These are phyloP conservation scores for Theristicus caerulescens DNA, from an alignment of 2,113 vertebrate species.

Conservation along the genomic window DNA sequence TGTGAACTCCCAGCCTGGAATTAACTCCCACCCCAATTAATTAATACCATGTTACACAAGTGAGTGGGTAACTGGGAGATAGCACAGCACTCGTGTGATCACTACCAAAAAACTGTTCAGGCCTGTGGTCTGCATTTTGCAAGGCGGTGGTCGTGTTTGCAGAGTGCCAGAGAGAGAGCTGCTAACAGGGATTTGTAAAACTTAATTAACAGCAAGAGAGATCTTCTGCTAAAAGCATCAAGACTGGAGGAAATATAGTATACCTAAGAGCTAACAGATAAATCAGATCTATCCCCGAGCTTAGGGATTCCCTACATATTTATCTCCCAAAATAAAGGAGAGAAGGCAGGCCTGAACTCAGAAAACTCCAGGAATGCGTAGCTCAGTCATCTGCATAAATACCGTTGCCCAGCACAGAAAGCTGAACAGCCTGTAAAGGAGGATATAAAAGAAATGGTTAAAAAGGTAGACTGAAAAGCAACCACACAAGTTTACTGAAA, in stretches of 20 bases:
- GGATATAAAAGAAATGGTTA: not conserved
- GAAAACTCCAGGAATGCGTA: not conserved
- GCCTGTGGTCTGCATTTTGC: not conserved
- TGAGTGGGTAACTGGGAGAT: not conserved
- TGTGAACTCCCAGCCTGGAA: not conserved
- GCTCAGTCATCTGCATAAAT: not conserved
- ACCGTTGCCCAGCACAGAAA: not conserved
- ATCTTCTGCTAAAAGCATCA: not conserved
- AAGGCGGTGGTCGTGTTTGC: rapidly evolving
- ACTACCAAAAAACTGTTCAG: not conserved
- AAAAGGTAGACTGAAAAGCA: not conserved
- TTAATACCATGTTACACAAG: rapidly evolving
- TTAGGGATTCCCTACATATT: not conserved
- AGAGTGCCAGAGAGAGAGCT: not conserved
- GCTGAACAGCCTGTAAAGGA: not conserved
- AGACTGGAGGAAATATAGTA: not conserved
- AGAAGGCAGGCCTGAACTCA: not conserved
- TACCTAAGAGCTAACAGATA: not conserved
- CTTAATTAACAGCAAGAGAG: too few species aligned
- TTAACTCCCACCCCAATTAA: not conserved
- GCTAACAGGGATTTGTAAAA: not conserved
- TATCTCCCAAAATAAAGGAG: not conserved
- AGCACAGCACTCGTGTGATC: not conserved
- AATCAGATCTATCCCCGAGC: not conserved
- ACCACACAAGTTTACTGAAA: not conserved